Evolutionary conservation across 2,113 vertebrate genomes (phyloP).

Genomic region (Willisornis vidua): DNA sequence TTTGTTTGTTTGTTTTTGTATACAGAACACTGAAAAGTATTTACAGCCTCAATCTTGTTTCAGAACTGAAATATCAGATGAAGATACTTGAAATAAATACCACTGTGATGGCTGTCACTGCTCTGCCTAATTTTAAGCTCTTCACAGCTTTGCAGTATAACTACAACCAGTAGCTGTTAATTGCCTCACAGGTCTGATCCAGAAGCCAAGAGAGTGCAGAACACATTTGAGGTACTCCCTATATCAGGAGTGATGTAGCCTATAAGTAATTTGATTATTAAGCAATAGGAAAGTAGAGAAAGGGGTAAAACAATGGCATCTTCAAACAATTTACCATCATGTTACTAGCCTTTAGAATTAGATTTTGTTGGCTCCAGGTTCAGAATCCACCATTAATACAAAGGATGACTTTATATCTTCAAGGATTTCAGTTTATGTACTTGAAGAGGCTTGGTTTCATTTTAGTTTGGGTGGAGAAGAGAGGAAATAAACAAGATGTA

Average conservation of each 20-base stretch:
- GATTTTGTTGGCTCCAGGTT: not conserved
- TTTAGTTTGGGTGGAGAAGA: not conserved
- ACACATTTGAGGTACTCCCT: not conserved
- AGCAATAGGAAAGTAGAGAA: not conserved
- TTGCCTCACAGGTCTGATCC: not conserved
- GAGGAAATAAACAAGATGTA: not conserved
- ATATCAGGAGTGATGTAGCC: not conserved
- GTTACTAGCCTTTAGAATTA: not conserved
- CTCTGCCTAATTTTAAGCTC: not conserved
- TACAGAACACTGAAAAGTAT: not conserved
- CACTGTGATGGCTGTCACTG: not conserved
- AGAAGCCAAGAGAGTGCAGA: not conserved
- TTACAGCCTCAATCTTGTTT: not conserved
- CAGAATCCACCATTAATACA: not conserved
- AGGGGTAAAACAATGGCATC: fast-evolving
- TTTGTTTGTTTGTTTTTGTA: not conserved
- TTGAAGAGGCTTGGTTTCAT: not conserved
- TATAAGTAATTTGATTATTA: not conserved
- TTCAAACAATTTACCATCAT: not conserved
- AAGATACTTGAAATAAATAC: not conserved
- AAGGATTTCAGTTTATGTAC: not conserved
- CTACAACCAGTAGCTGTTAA: not conserved
- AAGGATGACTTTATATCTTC: not conserved
- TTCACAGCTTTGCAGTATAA: not conserved
- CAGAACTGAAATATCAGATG: not conserved